Conservation (phyloP, 2,888 invertebrate species). For the Sarcophaga carnaria region DNA sequence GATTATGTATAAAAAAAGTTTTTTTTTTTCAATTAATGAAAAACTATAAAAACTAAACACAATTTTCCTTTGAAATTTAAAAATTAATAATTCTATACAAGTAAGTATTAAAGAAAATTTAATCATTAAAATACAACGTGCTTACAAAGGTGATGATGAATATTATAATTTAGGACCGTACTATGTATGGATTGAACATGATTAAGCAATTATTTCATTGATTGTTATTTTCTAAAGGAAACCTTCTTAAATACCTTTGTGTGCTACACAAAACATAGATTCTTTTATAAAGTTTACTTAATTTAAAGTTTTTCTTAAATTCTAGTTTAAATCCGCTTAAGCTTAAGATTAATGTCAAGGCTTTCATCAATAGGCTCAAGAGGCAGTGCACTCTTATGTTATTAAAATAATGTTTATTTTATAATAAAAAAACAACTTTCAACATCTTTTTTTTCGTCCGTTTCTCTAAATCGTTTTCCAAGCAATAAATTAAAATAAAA, state of each 20-base stretch:
- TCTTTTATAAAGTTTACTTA: background rate
- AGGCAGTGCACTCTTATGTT: background rate
- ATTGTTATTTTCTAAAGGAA: slow-evolving; percentile 14
- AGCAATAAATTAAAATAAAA: slow-evolving; percentile 50
- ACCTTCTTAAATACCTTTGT: background rate
- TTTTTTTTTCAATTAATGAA: background rate
- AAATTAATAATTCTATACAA: background rate
- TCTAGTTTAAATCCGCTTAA: background rate
- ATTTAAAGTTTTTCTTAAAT: background rate
- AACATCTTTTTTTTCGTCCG: slow-evolving; percentile 35
- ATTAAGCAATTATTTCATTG: slow-evolving; percentile 34
- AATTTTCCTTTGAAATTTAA: background rate
- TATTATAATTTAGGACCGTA: too few relatives aligned
- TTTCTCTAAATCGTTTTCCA: background rate
- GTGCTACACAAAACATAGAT: too few relatives aligned
- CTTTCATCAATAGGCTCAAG: slow-evolving; percentile 22
- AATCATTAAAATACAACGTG: slow-evolving; percentile 40
- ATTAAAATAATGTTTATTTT: background rate
- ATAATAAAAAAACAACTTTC: slow-evolving; percentile 61
- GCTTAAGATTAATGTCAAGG: slow-evolving; percentile 66
- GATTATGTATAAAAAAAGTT: slow-evolving; percentile 26
- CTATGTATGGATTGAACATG: slow-evolving; percentile 4
- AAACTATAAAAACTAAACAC: slow-evolving; percentile 23
- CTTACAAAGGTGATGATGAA: background rate
- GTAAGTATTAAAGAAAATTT: too few relatives aligned